A percentile compares a stretch with the other conserved stretches of the same genome.
These are phyloP conservation scores for Lasioglossum marginatum DNA, from an alignment of 2,888 invertebrate species.

Conservation along the genomic window DNA sequence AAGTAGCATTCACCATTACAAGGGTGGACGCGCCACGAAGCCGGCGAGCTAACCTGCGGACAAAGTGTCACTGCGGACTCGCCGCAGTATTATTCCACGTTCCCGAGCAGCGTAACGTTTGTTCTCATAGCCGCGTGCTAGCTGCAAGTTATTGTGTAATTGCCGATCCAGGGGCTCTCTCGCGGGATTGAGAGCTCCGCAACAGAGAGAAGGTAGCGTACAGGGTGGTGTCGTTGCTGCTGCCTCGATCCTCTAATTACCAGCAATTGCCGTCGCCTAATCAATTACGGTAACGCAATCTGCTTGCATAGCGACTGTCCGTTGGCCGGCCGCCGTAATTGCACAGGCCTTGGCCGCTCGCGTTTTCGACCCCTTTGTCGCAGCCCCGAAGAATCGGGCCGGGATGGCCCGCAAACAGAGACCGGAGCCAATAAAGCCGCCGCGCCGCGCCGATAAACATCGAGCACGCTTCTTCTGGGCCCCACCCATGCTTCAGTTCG, in stretches of 20 bases:
- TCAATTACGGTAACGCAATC: slow-evolving; percentile 81
- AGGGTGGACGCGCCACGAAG: background rate
- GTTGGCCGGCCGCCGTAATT: slow-evolving; percentile 75
- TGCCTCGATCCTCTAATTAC: slow-evolving; percentile 79
- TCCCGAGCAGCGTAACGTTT: background rate
- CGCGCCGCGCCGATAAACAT: slow-evolving; percentile 43
- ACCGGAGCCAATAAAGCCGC: background rate
- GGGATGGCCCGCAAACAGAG: background rate
- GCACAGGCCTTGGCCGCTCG: slow-evolving; percentile 53
- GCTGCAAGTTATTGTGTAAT: slow-evolving; percentile 55
- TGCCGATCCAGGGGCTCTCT: slow-evolving; percentile 42
- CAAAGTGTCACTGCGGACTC: background rate
- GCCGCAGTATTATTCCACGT: slow-evolving; percentile 4
- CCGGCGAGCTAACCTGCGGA: background rate
- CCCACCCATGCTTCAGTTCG: background rate
- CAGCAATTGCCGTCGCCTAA: slow-evolving; percentile 81
- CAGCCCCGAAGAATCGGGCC: slow-evolving; percentile 10
- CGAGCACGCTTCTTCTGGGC: background rate
- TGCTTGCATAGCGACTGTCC: slow-evolving; percentile 73
- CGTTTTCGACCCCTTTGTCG: slow-evolving; percentile 56
- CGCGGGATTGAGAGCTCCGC: slow-evolving; percentile 39
- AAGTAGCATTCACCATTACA: background rate
- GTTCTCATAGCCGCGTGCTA: slow-evolving; percentile 25
- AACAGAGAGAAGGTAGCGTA: slow-evolving; percentile 46
- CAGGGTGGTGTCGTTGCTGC: slow-evolving; percentile 29